A percentile compares a stretch with the other conserved stretches of the same genome.
Evolutionary conservation across 2,797 vertebrate species (phyloP).

Genomic region (Melopsittacus undulatus): DNA sequence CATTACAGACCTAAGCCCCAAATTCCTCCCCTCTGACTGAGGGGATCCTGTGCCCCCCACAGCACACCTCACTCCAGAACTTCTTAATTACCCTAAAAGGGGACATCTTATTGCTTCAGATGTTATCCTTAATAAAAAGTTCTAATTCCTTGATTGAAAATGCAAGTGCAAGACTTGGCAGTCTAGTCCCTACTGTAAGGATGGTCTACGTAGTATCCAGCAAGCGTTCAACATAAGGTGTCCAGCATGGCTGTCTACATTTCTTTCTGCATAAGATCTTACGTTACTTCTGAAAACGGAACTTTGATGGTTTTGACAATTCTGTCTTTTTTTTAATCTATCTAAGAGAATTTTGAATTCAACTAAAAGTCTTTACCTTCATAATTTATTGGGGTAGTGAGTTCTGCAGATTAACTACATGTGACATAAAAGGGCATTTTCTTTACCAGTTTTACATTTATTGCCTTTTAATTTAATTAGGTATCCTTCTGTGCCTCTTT

Average conservation of each 20-base stretch:
- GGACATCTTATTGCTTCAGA: neutral
- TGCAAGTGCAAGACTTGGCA: neutral
- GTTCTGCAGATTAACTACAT: constrained; percentile 37
- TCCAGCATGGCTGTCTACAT: neutral
- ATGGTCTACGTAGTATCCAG: neutral
- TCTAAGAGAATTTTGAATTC: constrained; percentile 33
- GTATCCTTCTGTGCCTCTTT: constrained; percentile 39
- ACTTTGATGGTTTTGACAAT: constrained; percentile 20
- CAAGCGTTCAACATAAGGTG: neutral
- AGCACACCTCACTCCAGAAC: neutral
- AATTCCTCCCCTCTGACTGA: neutral
- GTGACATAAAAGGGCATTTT: constrained; percentile 55
- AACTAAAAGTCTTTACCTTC: constrained; percentile 18
- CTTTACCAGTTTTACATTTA: constrained; percentile 55
- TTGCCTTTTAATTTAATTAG: constrained; percentile 62
- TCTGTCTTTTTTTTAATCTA: constrained; percentile 12
- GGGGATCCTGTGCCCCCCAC: neutral
- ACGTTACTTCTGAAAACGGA: neutral
- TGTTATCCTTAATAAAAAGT: neutral
- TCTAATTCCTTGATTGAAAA: neutral
- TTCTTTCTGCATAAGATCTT: neutral
- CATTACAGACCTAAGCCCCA: neutral
- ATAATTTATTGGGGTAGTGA: constrained; percentile 32
- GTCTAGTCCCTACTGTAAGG: neutral
- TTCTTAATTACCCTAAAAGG: neutral